Evolutionary conservation across 2,888 invertebrate genomes (phyloP), one percentile per base, ranked within the genome.

Genomic region (Epistrophella euchroma): DNA sequence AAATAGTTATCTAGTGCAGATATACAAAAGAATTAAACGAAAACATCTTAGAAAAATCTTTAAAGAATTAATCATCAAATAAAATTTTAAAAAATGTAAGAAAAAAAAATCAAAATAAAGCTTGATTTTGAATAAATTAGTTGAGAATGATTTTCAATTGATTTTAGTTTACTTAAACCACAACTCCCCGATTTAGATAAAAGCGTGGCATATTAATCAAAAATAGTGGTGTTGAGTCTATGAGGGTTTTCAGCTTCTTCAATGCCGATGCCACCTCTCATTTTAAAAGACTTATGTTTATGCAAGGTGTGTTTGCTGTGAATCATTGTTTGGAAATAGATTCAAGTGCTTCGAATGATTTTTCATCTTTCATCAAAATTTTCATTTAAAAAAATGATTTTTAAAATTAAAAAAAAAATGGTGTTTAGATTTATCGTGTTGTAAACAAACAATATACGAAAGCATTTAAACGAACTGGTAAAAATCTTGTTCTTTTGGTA

Each of bases 271-370:
- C 58, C 35, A 19, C 10, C 19, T 13, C 19, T 28, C 4, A 2
- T 0, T 64, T 45, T 45, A 47, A 37, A 37, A n/a, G 0, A 6
- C 32, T 4, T 6, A 19, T 66, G 64, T 47, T 66, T 66, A 47
- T 47, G 32, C 47, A 66, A 66, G 45, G 64, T 66, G 62, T 25
- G n/a, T 45, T 43, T 43, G 10, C 11, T 17, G 40, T 62, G 62
- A 62, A 43, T 62, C 62, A 62, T 22, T 43, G n/a, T 43, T 43
- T 62, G 6, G 37, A 43, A 62, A 62, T 62, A 62, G 62, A 60
- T 56, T 56, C 28, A 22, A 22, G 40, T 60, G 62, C 17, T 62
- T 62, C 2, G 6, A 28, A 43, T 25, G 62, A 43, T 17, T 62
- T 45, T 62, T 43, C 40, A 43, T 62, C 43, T 45, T 28, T 62